Percentiles rank a stretch among this genome's conserved stretches.
Conservation (phyloP, 2,797 vertebrate genomes). For the Silurus aristotelis region DNA sequence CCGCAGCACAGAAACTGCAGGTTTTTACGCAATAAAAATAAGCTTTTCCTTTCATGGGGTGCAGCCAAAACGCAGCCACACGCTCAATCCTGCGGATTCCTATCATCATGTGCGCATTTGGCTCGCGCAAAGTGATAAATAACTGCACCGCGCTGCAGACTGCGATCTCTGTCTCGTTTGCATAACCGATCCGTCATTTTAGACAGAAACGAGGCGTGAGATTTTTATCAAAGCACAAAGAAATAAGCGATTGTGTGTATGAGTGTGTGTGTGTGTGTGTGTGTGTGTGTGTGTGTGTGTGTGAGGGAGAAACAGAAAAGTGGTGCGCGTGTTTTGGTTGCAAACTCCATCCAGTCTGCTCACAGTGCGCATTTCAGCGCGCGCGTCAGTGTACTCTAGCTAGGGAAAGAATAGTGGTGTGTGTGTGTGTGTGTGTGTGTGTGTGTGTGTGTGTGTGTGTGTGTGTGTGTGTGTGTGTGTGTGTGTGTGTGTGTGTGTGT, state of each 20-base stretch:
- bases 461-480: not conserved
- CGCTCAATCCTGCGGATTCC: not conserved
- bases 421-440: not conserved
- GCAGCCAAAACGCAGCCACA: not conserved
- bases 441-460: not conserved
- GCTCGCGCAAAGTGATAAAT: not conserved
- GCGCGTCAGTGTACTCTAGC: not conserved
- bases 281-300: not conserved
- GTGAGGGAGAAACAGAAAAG: not conserved
- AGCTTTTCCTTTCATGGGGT: not conserved
- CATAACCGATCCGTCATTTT: conserved; percentile 23
- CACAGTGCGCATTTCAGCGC: not conserved
- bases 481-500: not conserved
- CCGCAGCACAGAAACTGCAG: not conserved
- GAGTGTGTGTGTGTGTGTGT: not conserved
- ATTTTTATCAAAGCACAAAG: conserved; percentile 22
- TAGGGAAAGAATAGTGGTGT: not conserved
- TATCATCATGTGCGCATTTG: not conserved
- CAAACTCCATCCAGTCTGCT: not conserved
- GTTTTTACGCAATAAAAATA: not conserved
- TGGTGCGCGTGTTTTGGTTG: not conserved
- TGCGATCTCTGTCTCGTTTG: not conserved
- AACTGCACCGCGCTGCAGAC: not conserved
- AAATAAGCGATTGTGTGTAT: conserved; percentile 17
- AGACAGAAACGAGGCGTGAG: not conserved